Evolutionary conservation across 2,113 vertebrate species (phyloP).

Genomic region (Galeopterus variegatus): DNA sequence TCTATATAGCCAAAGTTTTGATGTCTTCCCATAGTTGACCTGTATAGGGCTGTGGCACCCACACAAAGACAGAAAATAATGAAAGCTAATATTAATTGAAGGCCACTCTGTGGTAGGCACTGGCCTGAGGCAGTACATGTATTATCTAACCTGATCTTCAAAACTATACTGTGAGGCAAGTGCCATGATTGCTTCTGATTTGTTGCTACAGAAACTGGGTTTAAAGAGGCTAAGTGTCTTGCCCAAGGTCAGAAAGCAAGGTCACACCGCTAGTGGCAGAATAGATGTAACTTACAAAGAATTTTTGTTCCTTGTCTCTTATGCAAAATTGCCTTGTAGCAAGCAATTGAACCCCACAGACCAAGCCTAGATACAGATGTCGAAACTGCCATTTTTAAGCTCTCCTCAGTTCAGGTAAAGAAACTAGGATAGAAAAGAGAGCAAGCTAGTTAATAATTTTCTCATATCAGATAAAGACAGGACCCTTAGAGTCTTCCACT

Average conservation of each 20-base stretch:
- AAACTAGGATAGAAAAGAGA: slow-evolving; percentile 7
- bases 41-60: not conserved
- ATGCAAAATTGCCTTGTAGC: not conserved
- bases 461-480: slow-evolving; percentile 65
- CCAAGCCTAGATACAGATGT: not conserved
- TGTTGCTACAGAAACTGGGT: not conserved
- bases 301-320: not conserved
- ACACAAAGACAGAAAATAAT: not conserved
- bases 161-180: not conserved
- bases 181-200: not conserved
- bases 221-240: not conserved
- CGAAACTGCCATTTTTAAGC: slow-evolving; percentile 32
- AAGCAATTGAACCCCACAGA: not conserved
- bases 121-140: not conserved
- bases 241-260: not conserved
- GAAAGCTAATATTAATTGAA: not conserved
- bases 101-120: accelerated
- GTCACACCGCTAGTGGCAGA: not conserved
- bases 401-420: slow-evolving; percentile 43
- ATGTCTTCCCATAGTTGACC: not conserved
- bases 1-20: not conserved
- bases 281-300: not conserved
- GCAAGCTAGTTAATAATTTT: slow-evolving; percentile 78
- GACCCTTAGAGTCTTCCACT: slow-evolving; percentile 51
- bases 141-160: not conserved